These are phyloP conservation scores for Pachyuromys duprasi DNA, from an alignment of 2,797 vertebrate species.

Conservation along the genomic window DNA sequence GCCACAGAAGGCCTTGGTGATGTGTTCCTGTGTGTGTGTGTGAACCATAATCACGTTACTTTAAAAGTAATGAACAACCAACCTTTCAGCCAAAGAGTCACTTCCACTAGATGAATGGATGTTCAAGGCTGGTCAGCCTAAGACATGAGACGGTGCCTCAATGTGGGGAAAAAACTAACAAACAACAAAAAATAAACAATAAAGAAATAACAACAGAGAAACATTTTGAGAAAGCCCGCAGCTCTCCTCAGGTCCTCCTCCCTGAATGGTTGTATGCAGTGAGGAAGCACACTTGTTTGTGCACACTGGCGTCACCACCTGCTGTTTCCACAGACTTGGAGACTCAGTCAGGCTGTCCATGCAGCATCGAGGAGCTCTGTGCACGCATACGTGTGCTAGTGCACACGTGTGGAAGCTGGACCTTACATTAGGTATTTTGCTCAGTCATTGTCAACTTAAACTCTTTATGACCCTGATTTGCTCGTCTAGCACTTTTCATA, in stretches of 20 bases:
- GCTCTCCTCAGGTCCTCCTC: neutral
- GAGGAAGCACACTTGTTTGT: neutral
- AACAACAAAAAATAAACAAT: too few species aligned
- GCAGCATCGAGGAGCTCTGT: conserved; percentile 12
- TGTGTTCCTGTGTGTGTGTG: neutral
- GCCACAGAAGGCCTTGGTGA: neutral
- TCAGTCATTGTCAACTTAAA: too few species aligned
- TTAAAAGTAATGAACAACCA: neutral
- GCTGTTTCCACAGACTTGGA: conserved; percentile 1
- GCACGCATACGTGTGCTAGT: too few species aligned
- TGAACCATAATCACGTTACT: neutral
- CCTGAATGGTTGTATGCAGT: neutral
- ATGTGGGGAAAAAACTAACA: too few species aligned
- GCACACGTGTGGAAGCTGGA: too few species aligned
- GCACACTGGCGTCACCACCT: conserved; percentile 28
- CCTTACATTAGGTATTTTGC: too few species aligned
- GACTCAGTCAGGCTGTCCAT: conserved; percentile 23
- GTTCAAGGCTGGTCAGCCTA: neutral
- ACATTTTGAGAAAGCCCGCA: neutral
- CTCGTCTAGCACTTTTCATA: too few species aligned
- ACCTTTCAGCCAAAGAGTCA: neutral
- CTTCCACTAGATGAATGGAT: neutral
- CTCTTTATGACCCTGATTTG: too few species aligned
- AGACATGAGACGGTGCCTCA: neutral
- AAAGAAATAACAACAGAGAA: neutral